Evolutionary conservation across 2,113 vertebrate genomes (phyloP).

Genomic region (Gila orcuttii): DNA sequence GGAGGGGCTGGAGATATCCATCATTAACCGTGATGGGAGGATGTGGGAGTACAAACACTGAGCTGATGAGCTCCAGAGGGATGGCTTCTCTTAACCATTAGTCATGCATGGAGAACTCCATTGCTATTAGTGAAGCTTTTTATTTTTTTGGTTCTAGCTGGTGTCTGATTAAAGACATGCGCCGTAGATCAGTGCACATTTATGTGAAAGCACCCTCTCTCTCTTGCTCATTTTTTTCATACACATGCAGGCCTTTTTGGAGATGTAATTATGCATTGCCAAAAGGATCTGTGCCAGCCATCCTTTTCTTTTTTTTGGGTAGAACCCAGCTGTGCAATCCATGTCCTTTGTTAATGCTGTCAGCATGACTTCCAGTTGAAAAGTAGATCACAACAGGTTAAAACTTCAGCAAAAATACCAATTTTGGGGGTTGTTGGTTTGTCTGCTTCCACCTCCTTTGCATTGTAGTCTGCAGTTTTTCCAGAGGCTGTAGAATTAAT

Average conservation of each 20-base stretch:
- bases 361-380: conserved; percentile 4
- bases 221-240: background rate
- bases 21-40: conserved; percentile 47
- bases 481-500: conserved; percentile 64
- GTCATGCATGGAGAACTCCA: conserved; percentile 48
- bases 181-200: conserved; percentile 22
- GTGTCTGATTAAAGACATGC: conserved; percentile 35
- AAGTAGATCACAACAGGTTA: conserved; percentile 37
- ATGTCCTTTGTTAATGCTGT: conserved; percentile 33
- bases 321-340: conserved; percentile 32
- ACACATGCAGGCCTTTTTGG: conserved; percentile 7
- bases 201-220: conserved; percentile 5
- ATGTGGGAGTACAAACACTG: conserved; percentile 33
- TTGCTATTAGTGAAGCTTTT: conserved; percentile 33
- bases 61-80: conserved; percentile 40
- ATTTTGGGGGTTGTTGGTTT: conserved; percentile 34
- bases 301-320: conserved; percentile 7
- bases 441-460: background rate
- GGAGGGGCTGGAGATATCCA: conserved; percentile 49
- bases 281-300: conserved; percentile 26
- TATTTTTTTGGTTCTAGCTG: conserved; percentile 1
- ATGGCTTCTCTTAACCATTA: conserved; percentile 51
- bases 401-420: background rate
- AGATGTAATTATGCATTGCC: conserved; percentile 21
- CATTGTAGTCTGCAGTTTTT: conserved; percentile 56